phyloP scores from a whole-genome alignment of 2,113 vertebrate genomes.

The Coregonus clupeaformis region DNA sequence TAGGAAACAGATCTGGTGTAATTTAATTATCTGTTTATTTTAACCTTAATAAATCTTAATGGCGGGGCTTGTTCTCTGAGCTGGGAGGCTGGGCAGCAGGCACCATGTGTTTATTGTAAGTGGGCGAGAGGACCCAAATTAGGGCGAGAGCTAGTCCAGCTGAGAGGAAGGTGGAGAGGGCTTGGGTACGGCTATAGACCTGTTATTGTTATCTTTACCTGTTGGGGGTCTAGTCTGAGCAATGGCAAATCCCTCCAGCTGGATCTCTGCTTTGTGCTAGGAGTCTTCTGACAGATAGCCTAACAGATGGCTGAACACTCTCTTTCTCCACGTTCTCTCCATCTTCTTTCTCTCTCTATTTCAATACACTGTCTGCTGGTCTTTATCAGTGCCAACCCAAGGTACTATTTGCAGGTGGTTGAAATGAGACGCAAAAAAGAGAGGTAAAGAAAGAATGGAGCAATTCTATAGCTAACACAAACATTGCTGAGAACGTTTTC shows the following conservation, averaged over 20 bases:
- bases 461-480: not conserved
- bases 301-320: conserved; percentile 13
- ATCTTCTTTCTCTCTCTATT: not conserved
- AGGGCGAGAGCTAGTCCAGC: conserved; percentile 6
- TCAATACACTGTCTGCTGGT: not conserved
- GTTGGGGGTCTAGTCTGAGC: conserved; percentile 15
- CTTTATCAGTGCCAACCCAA: not conserved
- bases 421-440: not conserved
- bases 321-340: not conserved
- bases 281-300: conserved; percentile 13
- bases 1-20: conserved; percentile 45
- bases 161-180: not conserved
- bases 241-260: conserved; percentile 10
- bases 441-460: not conserved
- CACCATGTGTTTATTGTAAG: conserved; percentile 23
- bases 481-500: not conserved
- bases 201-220: conserved; percentile 15
- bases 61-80: conserved; percentile 13
- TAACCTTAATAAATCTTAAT: conserved; percentile 47
- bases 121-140: conserved; percentile 12
- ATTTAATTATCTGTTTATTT: conserved; percentile 54
- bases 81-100: conserved; percentile 1
- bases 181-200: not conserved
- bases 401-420: not conserved
- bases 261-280: conserved; percentile 7